phyloP scores from a whole-genome alignment of 1,140 invertebrate genomes.

The Glossosoma conforme region DNA sequence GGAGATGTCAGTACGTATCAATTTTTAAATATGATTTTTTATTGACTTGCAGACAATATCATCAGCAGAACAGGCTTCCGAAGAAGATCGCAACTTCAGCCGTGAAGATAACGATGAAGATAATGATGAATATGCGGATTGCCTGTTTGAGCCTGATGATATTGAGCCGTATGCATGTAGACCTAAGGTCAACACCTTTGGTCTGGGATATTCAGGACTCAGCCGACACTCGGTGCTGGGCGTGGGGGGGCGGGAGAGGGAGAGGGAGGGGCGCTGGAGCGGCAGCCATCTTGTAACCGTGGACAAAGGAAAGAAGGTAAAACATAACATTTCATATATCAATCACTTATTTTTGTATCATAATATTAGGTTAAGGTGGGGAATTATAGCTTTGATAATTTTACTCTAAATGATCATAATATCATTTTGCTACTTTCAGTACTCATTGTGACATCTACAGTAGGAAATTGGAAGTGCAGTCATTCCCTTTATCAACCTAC shows the following conservation, averaged over 20 bases:
- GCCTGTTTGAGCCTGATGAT: constrained; percentile 84
- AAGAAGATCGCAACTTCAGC: background rate
- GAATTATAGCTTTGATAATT: no score
- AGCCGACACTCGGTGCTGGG: constrained; percentile 52
- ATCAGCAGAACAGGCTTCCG: constrained; percentile 3
- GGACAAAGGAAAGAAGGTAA: constrained; percentile 47
- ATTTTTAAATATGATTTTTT: constrained; percentile 3
- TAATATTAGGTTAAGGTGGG: no score
- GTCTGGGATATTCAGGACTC: constrained; percentile 88
- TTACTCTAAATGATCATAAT: no score
- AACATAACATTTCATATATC: no score
- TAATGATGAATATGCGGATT: constrained; percentile 56
- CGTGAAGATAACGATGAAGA: constrained; percentile 39
- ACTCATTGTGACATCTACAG: no score
- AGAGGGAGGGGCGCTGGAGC: constrained; percentile 32
- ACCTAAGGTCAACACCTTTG: constrained; percentile 78
- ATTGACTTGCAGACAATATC: constrained; percentile 3
- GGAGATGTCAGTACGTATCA: no score
- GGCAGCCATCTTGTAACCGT: constrained; percentile 44
- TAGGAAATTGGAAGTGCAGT: no score
- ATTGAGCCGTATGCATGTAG: constrained; percentile 64
- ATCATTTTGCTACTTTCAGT: no score
- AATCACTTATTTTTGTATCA: no score
- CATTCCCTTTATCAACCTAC: no score
- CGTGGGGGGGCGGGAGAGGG: constrained; percentile 35